phyloP scores from a whole-genome alignment of 2,888 invertebrate genomes.

The Trissonchulus latispiculum region DNA sequence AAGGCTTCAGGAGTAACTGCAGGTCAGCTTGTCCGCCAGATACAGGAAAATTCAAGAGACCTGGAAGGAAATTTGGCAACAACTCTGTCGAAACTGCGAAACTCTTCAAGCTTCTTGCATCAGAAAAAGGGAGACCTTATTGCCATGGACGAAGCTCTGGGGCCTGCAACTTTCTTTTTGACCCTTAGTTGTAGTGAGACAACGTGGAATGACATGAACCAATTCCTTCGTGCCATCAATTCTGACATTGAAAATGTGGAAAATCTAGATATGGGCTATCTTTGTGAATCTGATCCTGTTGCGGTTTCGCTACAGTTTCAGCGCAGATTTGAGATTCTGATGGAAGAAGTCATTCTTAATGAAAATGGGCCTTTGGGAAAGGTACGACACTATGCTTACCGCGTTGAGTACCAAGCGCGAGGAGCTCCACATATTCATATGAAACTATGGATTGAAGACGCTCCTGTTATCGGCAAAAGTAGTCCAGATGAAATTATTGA shows the following conservation, averaged over 20 bases:
- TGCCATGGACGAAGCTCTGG: background rate
- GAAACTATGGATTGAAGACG: conserved; percentile 15
- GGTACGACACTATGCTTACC: background rate
- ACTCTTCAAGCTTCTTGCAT: background rate
- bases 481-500: background rate
- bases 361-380: background rate
- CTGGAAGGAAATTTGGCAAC: conserved; percentile 3
- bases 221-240: background rate
- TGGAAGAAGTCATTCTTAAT: background rate
- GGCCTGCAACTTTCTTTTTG: background rate
- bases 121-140: background rate
- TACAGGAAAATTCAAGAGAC: background rate
- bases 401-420: background rate
- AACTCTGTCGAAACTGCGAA: background rate
- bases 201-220: background rate
- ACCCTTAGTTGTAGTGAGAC: background rate
- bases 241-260: background rate
- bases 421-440: conserved; percentile 14
- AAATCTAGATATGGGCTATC: background rate
- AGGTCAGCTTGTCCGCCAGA: background rate
- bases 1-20: background rate
- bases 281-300: background rate
- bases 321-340: background rate
- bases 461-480: background rate
- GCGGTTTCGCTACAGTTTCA: background rate